Evolutionary conservation across 2,797 vertebrate genomes (phyloP).

Genomic region (Apodemus agrarius): DNA sequence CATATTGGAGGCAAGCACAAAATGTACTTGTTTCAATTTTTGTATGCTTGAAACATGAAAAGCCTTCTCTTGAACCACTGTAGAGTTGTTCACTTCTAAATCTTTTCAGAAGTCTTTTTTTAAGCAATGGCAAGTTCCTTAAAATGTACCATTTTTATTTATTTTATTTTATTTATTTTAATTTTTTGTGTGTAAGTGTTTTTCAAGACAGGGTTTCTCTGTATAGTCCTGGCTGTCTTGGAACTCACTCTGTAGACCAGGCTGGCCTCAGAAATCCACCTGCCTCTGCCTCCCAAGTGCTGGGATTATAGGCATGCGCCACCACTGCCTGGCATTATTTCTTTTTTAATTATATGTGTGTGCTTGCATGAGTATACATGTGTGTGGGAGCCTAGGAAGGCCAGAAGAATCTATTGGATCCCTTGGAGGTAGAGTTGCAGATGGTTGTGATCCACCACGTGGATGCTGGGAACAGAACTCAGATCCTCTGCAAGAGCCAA

Average conservation of each 20-base stretch:
- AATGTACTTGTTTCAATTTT: not conserved
- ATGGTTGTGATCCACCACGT: not conserved
- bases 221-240: too few species aligned
- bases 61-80: not conserved
- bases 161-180: not conserved
- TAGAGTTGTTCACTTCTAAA: not conserved
- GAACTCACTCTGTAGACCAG: too few species aligned
- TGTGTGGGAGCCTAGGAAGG: not conserved
- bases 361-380: not conserved
- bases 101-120: not conserved
- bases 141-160: not conserved
- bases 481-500: not conserved
- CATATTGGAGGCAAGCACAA: not conserved
- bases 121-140: not conserved
- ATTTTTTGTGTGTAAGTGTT: not conserved
- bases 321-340: not conserved
- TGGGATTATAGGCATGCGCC: too few species aligned
- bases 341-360: not conserved
- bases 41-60: not conserved
- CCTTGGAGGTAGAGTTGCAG: not conserved
- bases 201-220: not conserved
- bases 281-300: too few species aligned
- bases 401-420: not conserved
- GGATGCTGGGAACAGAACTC: not conserved
- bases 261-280: too few species aligned